These are phyloP conservation scores for Laothoe populi DNA, from an alignment of 2,888 invertebrate genomes.

Conservation along the genomic window DNA sequence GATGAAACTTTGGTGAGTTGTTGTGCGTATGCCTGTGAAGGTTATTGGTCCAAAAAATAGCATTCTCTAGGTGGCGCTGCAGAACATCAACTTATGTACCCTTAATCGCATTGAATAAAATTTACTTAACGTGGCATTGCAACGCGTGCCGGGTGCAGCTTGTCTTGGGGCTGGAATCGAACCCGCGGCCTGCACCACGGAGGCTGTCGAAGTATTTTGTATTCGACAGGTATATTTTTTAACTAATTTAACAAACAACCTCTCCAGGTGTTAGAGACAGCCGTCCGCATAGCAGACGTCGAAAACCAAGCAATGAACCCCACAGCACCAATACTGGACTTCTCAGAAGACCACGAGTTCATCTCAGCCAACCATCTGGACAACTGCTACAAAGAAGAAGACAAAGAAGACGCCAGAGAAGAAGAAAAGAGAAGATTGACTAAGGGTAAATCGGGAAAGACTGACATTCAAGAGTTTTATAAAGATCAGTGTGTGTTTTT, in stretches of 20 bases:
- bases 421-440: constrained; percentile 73
- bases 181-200: too few relatives aligned
- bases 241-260: not conserved
- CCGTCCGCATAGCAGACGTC: constrained; percentile 62
- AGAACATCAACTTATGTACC: too few relatives aligned
- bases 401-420: constrained; percentile 74
- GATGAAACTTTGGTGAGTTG: too few relatives aligned
- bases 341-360: constrained; percentile 82
- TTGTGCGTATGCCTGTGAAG: too few relatives aligned
- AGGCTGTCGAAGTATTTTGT: too few relatives aligned
- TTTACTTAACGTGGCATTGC: too few relatives aligned
- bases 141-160: too few relatives aligned
- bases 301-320: constrained; percentile 76
- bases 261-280: constrained; percentile 68
- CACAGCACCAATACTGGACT: constrained; percentile 73
- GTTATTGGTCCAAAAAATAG: too few relatives aligned
- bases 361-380: constrained; percentile 75
- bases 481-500: constrained; percentile 76
- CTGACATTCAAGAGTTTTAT: constrained; percentile 72
- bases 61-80: too few relatives aligned
- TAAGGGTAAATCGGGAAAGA: constrained; percentile 72
- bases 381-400: constrained; percentile 78
- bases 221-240: too few relatives aligned
- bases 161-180: too few relatives aligned
- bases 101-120: too few relatives aligned